Evolutionary conservation across 2,113 vertebrate species (phyloP).

Genomic region (Psittacus erithacus): DNA sequence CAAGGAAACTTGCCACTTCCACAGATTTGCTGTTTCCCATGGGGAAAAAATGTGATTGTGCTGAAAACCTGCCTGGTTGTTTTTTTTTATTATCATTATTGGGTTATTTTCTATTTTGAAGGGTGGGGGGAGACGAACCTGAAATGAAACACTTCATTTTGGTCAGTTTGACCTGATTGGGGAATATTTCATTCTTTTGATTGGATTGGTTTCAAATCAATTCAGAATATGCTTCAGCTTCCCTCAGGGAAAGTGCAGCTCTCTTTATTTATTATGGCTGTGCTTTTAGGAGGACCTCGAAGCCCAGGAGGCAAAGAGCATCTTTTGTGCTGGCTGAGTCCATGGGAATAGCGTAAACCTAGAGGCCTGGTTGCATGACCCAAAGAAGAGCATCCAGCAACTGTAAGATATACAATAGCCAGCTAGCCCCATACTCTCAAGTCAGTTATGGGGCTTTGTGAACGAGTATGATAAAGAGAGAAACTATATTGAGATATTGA

Average conservation of each 20-base stretch:
- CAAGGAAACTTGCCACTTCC: neutral
- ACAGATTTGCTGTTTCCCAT: neutral
- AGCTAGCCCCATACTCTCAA: neutral
- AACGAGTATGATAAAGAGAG: neutral
- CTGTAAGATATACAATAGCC: neutral
- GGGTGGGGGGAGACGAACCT: neutral
- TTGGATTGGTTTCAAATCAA: constrained; percentile 50
- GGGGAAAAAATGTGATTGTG: neutral
- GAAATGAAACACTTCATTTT: constrained; percentile 71
- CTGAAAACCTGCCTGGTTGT: neutral
- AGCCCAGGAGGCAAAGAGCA: neutral
- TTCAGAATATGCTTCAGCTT: neutral
- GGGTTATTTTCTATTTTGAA: neutral
- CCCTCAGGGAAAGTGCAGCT: neutral
- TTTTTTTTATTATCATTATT: neutral
- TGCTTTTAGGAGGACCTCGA: fast-evolving
- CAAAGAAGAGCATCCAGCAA: neutral
- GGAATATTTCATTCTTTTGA: constrained; percentile 26
- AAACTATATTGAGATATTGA: neutral
- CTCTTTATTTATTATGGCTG: neutral
- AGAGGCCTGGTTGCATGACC: neutral
- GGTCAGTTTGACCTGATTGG: constrained; percentile 12
- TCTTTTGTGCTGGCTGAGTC: neutral
- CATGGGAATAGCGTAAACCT: neutral
- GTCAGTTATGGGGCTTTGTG: neutral